These are phyloP conservation scores for Drosophila tsacasi DNA, from an alignment of 1,140 invertebrate species.

Conservation along the genomic window DNA sequence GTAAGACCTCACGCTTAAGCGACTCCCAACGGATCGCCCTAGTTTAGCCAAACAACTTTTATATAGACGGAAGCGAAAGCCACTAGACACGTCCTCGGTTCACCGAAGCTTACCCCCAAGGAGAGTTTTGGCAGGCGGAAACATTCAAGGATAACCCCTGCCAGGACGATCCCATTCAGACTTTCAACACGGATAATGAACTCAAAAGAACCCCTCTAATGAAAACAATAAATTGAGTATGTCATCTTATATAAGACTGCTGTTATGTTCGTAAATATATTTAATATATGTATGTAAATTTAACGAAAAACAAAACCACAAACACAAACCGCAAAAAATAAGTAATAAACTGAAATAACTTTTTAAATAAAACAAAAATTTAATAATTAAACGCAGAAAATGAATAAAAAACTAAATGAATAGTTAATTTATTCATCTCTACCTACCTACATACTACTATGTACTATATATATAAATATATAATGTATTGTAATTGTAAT, in stretches of 20 bases:
- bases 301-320: conserved; percentile 64
- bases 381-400: conserved; percentile 37
- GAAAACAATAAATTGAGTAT: conserved; percentile 82
- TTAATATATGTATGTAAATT: conserved; percentile 80
- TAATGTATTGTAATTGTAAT: conserved; percentile 76
- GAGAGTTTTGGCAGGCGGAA: conserved; percentile 14
- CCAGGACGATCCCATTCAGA: conserved; percentile 19
- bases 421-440: conserved; percentile 70
- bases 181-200: conserved; percentile 58
- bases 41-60: conserved; percentile 72
- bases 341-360: conserved; percentile 40
- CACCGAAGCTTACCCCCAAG: conserved; percentile 18
- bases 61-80: conserved; percentile 41
- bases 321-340: conserved; percentile 40
- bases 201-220: conserved; percentile 72
- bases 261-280: conserved; percentile 85
- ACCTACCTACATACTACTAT: conserved; percentile 54
- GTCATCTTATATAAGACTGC: conserved; percentile 85
- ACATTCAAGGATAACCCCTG: not conserved
- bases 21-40: conserved; percentile 48
- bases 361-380: conserved; percentile 46
- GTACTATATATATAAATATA: conserved; percentile 50
- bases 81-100: conserved; percentile 28
- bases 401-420: conserved; percentile 52
- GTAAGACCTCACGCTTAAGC: conserved; percentile 71